Evolutionary conservation across 1,140 invertebrate genomes (phyloP).

Genomic region (Teleogryllus occipitalis): DNA sequence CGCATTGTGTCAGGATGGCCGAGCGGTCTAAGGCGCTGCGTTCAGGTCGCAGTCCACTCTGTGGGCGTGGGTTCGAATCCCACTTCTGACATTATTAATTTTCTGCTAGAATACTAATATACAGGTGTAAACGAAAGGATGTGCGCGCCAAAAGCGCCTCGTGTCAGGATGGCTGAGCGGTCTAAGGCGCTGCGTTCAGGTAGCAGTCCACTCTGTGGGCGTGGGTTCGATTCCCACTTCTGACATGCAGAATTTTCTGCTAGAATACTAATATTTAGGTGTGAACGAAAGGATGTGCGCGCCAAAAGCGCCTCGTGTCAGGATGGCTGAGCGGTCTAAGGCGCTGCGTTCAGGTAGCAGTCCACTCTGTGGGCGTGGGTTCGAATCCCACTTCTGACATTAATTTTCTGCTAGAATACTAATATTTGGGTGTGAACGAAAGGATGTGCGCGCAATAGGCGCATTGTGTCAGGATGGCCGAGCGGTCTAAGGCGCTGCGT

Average conservation of each 20-base stretch:
- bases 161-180: conserved; percentile 78
- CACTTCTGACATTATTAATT: conserved; percentile 15
- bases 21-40: conserved; percentile 26
- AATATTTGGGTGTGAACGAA: too few relatives aligned
- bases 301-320: too few relatives aligned
- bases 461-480: not conserved
- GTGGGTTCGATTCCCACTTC: conserved; percentile 19
- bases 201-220: conserved; percentile 65
- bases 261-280: too few relatives aligned
- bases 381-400: conserved; percentile 18
- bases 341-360: conserved; percentile 90
- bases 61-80: conserved; percentile 18
- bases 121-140: too few relatives aligned
- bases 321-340: conserved; percentile 87
- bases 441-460: too few relatives aligned
- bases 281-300: too few relatives aligned
- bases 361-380: conserved; percentile 46
- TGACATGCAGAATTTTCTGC: not conserved
- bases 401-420: too few relatives aligned
- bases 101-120: too few relatives aligned
- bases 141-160: too few relatives aligned
- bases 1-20: conserved; percentile 28
- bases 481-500: conserved; percentile 68
- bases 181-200: conserved; percentile 91
- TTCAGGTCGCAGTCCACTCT: conserved; percentile 15